These are phyloP conservation scores for Atopsyche davidsoni DNA, from an alignment of 1,140 invertebrate genomes.

Conservation along the genomic window DNA sequence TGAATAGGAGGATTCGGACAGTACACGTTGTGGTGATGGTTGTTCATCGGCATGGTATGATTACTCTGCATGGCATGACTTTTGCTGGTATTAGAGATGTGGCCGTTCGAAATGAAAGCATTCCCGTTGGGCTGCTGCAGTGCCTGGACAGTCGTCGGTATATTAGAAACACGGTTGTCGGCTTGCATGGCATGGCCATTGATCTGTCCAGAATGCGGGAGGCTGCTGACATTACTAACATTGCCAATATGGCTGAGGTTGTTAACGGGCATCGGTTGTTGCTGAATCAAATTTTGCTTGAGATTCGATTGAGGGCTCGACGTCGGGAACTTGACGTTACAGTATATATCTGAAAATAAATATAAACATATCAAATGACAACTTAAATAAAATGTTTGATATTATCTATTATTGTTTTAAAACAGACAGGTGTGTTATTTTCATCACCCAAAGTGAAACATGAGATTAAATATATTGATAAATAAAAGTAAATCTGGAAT, in stretches of 20 bases:
- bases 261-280: background rate
- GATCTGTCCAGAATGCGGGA: constrained; percentile 13
- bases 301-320: background rate
- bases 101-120: constrained; percentile 2
- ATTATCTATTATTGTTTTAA: no score
- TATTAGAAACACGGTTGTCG: background rate
- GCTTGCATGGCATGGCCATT: constrained; percentile 9
- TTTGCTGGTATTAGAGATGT: constrained; percentile 3
- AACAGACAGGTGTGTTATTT: no score
- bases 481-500: no score
- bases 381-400: background rate
- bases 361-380: constrained; percentile 11
- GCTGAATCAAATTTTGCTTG: constrained; percentile 8
- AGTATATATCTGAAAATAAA: constrained; percentile 28
- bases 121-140: constrained; percentile 1
- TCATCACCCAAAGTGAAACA: no score
- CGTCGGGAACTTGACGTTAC: constrained; percentile 22
- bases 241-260: no score
- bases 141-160: constrained; percentile 2
- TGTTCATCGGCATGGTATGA: constrained; percentile 11
- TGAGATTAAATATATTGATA: no score
- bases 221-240: no score
- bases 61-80: constrained; percentile 1
- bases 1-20: constrained; percentile 17
- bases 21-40: constrained; percentile 14